Conservation (phyloP, 1,140 invertebrate genomes). For the Cylas formicarius region DNA sequence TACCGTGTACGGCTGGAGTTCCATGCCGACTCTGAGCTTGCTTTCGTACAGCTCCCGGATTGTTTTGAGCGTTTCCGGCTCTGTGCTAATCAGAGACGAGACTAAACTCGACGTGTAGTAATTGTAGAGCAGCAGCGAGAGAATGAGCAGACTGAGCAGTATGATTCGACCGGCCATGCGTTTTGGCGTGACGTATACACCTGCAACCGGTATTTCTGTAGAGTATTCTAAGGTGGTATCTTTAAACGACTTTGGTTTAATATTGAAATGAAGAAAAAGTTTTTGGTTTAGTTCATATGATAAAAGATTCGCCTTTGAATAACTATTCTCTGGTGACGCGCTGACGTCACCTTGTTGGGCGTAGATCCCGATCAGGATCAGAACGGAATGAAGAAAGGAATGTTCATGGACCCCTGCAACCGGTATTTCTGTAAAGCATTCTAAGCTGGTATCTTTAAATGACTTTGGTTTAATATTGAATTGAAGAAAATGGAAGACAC, state of each 20-base stretch:
- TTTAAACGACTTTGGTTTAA: background rate
- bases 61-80: slow-evolving; percentile 24
- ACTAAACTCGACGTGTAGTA: slow-evolving; percentile 42
- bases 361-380: slow-evolving; percentile 21
- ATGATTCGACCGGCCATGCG: slow-evolving; percentile 31
- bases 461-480: background rate
- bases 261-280: too few species aligned
- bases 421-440: background rate
- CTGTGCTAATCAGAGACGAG: slow-evolving; percentile 34
- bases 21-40: slow-evolving; percentile 27
- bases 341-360: slow-evolving; percentile 29
- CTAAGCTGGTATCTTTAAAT: background rate
- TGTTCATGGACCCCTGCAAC: slow-evolving; percentile 30
- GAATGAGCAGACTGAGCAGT: slow-evolving; percentile 33
- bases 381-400: slow-evolving; percentile 15
- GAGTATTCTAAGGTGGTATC: background rate
- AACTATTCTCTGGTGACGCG: too few species aligned
- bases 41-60: slow-evolving; percentile 30
- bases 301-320: too few species aligned
- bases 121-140: slow-evolving; percentile 38
- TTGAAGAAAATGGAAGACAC: too few species aligned
- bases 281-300: too few species aligned
- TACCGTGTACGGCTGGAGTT: slow-evolving; percentile 27
- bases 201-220: slow-evolving; percentile 21
- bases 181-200: slow-evolving; percentile 26